These are phyloP conservation scores for Torymus tubicola DNA, from an alignment of 2,888 invertebrate genomes.

Conservation along the genomic window DNA sequence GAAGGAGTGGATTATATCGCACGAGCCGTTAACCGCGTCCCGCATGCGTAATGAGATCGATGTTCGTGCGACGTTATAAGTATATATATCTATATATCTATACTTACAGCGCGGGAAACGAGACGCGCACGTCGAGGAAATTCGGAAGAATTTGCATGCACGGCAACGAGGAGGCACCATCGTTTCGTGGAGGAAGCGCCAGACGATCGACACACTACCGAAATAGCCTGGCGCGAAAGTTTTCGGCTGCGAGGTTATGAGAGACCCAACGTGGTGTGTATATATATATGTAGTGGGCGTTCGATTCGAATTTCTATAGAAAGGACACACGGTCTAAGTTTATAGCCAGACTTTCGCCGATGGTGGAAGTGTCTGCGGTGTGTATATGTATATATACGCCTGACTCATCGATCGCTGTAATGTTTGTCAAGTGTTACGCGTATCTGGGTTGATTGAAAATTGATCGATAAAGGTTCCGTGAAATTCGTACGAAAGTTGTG, in stretches of 20 bases:
- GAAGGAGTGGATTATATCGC: no score
- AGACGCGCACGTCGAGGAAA: constrained; percentile 61
- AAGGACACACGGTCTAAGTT: constrained; percentile 32
- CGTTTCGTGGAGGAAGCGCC: constrained; percentile 57
- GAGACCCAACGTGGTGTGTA: no score
- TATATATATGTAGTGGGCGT: no score
- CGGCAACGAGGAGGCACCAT: constrained; percentile 56
- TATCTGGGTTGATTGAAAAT: no score
- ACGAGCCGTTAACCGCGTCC: constrained; percentile 1
- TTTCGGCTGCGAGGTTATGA: not conserved
- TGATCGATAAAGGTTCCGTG: no score
- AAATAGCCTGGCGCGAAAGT: constrained; percentile 61
- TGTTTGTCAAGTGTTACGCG: no score
- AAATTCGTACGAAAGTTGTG: no score
- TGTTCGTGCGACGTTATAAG: no score
- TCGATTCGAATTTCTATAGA: constrained; percentile 31
- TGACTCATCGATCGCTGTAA: not conserved
- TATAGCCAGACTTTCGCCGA: constrained; percentile 2
- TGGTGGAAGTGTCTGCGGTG: no score
- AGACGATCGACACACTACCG: constrained; percentile 58
- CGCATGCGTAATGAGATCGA: constrained; percentile 28
- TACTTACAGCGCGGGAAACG: no score
- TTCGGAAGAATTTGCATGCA: constrained; percentile 72
- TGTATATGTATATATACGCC: not conserved
- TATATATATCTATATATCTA: no score